Evolutionary conservation across 1,140 invertebrate species (phyloP).

Genomic region (Meloidogyne exigua): DNA sequence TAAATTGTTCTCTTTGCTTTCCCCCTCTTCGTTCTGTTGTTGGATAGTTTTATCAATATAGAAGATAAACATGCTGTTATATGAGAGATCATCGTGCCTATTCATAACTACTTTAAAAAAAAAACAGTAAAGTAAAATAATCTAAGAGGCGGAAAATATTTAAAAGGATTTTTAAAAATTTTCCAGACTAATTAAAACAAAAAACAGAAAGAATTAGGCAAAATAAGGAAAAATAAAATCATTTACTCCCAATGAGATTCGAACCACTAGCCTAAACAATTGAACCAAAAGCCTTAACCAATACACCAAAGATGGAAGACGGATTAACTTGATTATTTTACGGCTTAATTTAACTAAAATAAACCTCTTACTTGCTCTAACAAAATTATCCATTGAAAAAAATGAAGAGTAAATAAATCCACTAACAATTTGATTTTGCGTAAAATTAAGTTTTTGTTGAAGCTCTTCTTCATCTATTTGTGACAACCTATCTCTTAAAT

Average conservation of each 20-base stretch:
- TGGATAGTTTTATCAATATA: conserved; percentile 17
- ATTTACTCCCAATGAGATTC: not conserved
- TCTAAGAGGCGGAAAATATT: not conserved
- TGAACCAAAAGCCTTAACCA: not conserved
- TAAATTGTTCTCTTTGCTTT: not conserved
- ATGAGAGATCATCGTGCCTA: not conserved
- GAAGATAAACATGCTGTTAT: conserved; percentile 13
- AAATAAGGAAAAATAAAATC: too few species aligned
- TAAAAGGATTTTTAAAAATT: conserved; percentile 5
- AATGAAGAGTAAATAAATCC: conserved; percentile 19
- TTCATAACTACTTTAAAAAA: not conserved
- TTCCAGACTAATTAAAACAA: not conserved
- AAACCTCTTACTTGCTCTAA: not conserved
- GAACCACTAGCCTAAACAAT: not conserved
- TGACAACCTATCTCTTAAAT: conserved; percentile 7
- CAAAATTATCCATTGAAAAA: not conserved
- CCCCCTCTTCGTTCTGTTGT: not conserved
- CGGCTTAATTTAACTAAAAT: not conserved
- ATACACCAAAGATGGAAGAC: not conserved
- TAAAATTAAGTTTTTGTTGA: conserved; percentile 9
- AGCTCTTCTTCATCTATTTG: conserved; percentile 7
- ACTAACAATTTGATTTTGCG: conserved; percentile 10
- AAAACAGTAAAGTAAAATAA: not conserved
- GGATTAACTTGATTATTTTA: not conserved
- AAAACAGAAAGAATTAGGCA: too few species aligned